Percentiles rank a stretch among this genome's conserved stretches.
Conservation (phyloP, 2,113 vertebrate species). For the Entelurus aequoreus region DNA sequence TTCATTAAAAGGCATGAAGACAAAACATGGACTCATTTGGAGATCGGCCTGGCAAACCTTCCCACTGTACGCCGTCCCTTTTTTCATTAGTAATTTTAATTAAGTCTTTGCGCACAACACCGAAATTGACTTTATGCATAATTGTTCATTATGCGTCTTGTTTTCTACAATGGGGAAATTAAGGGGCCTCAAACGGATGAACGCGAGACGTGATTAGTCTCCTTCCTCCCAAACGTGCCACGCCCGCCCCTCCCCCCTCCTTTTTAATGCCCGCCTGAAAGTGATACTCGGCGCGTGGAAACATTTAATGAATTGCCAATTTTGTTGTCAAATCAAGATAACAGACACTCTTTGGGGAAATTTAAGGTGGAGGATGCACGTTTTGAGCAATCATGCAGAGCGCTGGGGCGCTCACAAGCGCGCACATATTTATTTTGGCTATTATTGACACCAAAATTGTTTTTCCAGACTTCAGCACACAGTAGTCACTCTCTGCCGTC, state of each 20-base stretch:
- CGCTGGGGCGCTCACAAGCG: conserved; percentile 12
- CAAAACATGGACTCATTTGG: conserved; percentile 58
- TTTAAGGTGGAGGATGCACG: conserved; percentile 36
- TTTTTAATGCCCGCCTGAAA: conserved; percentile 72
- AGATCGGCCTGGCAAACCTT: conserved; percentile 69
- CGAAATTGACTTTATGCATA: conserved; percentile 80
- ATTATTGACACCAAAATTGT: conserved; percentile 26
- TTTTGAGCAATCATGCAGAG: conserved; percentile 28
- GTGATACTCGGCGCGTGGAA: conserved; percentile 66
- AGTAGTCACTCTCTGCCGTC: conserved; percentile 16
- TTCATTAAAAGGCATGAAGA: conserved; percentile 65
- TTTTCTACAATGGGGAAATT: conserved; percentile 77
- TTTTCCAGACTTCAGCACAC: conserved; percentile 26
- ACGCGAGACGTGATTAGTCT: conserved; percentile 77
- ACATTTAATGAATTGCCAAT: conserved; percentile 74
- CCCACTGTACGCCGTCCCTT: conserved; percentile 64
- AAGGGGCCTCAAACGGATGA: conserved; percentile 73
- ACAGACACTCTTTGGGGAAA: conserved; percentile 63
- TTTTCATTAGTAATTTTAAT: conserved; percentile 81
- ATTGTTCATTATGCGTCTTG: conserved; percentile 79
- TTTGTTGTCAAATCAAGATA: conserved; percentile 69
- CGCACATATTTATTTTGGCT: conserved; percentile 22
- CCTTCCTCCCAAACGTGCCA: conserved; percentile 72
- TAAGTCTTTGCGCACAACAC: conserved; percentile 72
- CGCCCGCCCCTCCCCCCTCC: conserved; percentile 20